These are phyloP conservation scores for Notiomystis cincta DNA, from an alignment of 2,113 vertebrate genomes.

Conservation along the genomic window DNA sequence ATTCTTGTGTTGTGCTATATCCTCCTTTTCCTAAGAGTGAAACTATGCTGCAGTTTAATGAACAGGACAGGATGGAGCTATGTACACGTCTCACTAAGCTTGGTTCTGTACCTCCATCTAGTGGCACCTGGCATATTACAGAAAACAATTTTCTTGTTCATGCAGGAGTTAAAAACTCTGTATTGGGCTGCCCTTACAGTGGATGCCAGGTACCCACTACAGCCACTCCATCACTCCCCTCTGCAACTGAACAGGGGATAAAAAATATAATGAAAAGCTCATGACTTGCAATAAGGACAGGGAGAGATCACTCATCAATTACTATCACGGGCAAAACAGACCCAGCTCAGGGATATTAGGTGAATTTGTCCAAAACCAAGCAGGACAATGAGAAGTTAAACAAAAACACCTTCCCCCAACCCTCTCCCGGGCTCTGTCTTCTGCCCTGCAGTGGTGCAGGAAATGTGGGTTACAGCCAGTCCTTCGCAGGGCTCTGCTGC, in stretches of 20 bases:
- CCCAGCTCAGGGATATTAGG: rapidly evolving
- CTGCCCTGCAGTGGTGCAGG: rapidly evolving
- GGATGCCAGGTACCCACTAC: background rate
- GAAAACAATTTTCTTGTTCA: background rate
- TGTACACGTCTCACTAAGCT: background rate
- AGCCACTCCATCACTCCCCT: background rate
- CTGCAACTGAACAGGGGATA: background rate
- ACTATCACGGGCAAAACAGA: background rate
- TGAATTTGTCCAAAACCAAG: background rate
- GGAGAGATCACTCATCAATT: background rate
- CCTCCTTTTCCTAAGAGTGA: background rate
- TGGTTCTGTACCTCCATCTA: background rate
- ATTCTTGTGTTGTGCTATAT: background rate
- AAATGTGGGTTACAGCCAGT: rapidly evolving
- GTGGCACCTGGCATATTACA: background rate
- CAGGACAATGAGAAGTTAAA: background rate
- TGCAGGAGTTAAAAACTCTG: background rate
- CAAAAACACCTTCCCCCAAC: background rate
- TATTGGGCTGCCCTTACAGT: background rate
- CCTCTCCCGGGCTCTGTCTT: background rate
- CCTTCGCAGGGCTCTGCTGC: rapidly evolving
- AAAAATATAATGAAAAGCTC: background rate
- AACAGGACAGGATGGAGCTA: background rate
- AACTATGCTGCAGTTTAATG: background rate
- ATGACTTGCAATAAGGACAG: background rate